Conservation (phyloP, 2,797 vertebrate genomes). For the Pangasius macronema region DNA sequence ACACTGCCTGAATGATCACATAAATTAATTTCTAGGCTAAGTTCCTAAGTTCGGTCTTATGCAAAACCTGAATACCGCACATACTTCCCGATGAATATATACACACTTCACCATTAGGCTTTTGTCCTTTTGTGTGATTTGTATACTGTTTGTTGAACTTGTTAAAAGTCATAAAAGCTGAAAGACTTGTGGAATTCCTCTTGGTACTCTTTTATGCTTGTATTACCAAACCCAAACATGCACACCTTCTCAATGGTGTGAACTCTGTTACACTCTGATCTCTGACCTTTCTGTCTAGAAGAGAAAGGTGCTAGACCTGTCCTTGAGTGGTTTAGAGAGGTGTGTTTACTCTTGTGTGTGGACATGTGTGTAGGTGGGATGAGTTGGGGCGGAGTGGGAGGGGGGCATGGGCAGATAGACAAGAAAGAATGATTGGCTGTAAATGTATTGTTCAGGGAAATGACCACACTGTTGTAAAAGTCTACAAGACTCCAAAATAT, state of each 20-base stretch:
- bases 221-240: constrained; percentile 37
- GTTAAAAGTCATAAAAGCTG: constrained; percentile 68
- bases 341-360: constrained; percentile 51
- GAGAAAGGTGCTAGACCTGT: constrained; percentile 35
- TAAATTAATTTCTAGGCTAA: constrained; percentile 23
- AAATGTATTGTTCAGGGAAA: not conserved
- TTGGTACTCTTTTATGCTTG: constrained; percentile 59
- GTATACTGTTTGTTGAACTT: constrained; percentile 67
- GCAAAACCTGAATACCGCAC: not conserved
- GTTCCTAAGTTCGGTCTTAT: not conserved
- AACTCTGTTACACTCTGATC: constrained; percentile 50
- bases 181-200: constrained; percentile 66
- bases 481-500: not conserved
- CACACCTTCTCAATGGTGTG: constrained; percentile 41
- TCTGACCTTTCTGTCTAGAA: constrained; percentile 50
- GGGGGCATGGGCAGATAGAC: not conserved
- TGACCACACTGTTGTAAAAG: not conserved
- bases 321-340: constrained; percentile 32
- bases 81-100: not conserved
- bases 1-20: constrained; percentile 14
- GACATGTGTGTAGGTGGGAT: constrained; percentile 34
- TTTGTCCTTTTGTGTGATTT: constrained; percentile 45
- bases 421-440: constrained; percentile 10
- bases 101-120: not conserved
- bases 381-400: no score